Evolutionary conservation across 2,888 invertebrate genomes (phyloP).

Genomic region (Athalia circularis): DNA sequence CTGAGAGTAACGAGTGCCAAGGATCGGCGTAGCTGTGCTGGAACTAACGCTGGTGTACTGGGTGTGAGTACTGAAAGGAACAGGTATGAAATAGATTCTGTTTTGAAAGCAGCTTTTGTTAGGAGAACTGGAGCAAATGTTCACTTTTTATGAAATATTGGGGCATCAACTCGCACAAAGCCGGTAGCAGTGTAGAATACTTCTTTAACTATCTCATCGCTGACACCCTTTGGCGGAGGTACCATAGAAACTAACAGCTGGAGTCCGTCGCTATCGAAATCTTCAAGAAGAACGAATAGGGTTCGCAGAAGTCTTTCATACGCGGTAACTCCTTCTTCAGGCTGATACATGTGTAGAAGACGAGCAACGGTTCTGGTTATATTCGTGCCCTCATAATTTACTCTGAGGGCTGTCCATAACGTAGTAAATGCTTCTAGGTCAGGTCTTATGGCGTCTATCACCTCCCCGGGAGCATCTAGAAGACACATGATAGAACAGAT

Average conservation of each 20-base stretch:
- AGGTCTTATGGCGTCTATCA: conserved; percentile 52
- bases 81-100: not conserved
- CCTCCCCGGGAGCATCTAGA: conserved; percentile 45
- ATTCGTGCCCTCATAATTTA: conserved; percentile 59
- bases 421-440: conserved; percentile 59
- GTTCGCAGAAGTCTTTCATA: conserved; percentile 63
- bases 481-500: not conserved
- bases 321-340: conserved; percentile 63
- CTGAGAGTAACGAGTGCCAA: not conserved
- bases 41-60: not conserved
- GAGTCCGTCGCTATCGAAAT: conserved; percentile 59
- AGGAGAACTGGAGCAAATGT: not conserved
- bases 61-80: conserved; percentile 14
- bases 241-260: conserved; percentile 62
- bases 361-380: conserved; percentile 61
- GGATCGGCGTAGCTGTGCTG: not conserved
- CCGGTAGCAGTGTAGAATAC: conserved; percentile 61
- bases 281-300: conserved; percentile 58
- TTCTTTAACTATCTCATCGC: conserved; percentile 57
- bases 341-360: conserved; percentile 64
- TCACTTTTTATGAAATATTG: conserved; percentile 55
- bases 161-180: conserved; percentile 57
- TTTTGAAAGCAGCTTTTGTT: not conserved
- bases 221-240: conserved; percentile 60
- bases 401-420: conserved; percentile 58